Conservation (phyloP, 2,888 invertebrate genomes). For the Biston stratarius region DNA sequence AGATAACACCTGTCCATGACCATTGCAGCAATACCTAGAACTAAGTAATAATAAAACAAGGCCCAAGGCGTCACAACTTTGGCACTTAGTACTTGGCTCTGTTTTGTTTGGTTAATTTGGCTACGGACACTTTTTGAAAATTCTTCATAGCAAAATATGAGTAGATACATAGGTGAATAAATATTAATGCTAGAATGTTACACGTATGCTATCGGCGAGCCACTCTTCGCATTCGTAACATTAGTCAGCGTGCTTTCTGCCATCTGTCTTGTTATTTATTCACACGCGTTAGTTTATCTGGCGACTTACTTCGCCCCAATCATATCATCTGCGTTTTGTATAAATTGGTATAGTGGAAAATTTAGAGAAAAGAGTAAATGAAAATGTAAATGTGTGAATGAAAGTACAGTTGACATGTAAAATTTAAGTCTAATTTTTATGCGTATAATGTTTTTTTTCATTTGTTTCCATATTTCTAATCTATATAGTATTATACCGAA, state of each 20-base stretch:
- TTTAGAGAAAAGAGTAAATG: no score
- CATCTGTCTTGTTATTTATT: constrained; percentile 56
- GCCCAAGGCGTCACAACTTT: no score
- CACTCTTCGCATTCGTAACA: constrained; percentile 44
- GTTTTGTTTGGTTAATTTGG: no score
- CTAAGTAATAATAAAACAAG: no score
- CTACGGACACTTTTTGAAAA: neutral
- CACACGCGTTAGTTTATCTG: constrained; percentile 63
- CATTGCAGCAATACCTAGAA: no score
- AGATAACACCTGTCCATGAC: no score
- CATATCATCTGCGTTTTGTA: constrained; percentile 48
- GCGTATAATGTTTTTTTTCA: no score
- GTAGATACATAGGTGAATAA: neutral
- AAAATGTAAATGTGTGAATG: neutral
- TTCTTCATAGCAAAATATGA: neutral
- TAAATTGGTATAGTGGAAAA: constrained; percentile 28
- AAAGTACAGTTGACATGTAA: neutral
- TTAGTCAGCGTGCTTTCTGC: constrained; percentile 34
- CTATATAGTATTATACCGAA: no score
- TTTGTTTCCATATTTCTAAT: no score
- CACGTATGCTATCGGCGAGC: constrained; percentile 18
- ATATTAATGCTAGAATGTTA: no score
- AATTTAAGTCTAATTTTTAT: no score
- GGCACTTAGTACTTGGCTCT: no score
- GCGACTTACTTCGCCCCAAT: constrained; percentile 58